These are phyloP conservation scores for Elysia chlorotica DNA, from an alignment of 1,140 invertebrate species.

Conservation along the genomic window DNA sequence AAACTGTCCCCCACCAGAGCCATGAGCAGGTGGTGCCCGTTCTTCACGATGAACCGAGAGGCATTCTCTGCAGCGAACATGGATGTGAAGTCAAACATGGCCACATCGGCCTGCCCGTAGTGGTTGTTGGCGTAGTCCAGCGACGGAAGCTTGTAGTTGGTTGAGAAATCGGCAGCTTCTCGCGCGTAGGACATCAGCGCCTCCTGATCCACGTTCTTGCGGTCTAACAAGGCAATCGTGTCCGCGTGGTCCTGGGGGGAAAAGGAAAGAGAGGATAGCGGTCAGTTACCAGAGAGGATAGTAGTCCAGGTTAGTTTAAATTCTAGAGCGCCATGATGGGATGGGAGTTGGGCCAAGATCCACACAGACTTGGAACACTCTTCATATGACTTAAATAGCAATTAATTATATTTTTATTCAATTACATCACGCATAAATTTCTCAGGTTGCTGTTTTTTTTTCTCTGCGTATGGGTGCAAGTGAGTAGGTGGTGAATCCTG, in stretches of 20 bases:
- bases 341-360: no score
- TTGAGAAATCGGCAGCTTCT: constrained; percentile 96
- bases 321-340: no score
- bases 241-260: constrained; percentile 81
- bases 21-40: constrained; percentile 81
- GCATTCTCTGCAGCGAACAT: constrained; percentile 98
- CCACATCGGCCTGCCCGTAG: constrained; percentile 95
- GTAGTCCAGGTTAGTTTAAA: no score
- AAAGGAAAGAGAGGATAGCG: constrained; percentile 10
- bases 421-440: no score
- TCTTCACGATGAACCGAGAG: constrained; percentile 76
- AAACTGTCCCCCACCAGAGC: constrained; percentile 94
- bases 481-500: no score
- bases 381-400: no score
- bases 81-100: constrained; percentile 99
- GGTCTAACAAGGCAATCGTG: constrained; percentile 82
- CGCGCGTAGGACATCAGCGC: constrained; percentile 81
- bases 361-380: no score
- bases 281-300: no score
- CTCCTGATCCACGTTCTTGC: constrained; percentile 89
- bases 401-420: no score
- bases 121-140: constrained; percentile 97
- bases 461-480: no score
- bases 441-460: no score
- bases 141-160: constrained; percentile 85